A percentile compares a stretch with the other conserved stretches of the same genome.
These are phyloP conservation scores for Plebejus argus DNA, from an alignment of 2,888 invertebrate species.

Conservation along the genomic window DNA sequence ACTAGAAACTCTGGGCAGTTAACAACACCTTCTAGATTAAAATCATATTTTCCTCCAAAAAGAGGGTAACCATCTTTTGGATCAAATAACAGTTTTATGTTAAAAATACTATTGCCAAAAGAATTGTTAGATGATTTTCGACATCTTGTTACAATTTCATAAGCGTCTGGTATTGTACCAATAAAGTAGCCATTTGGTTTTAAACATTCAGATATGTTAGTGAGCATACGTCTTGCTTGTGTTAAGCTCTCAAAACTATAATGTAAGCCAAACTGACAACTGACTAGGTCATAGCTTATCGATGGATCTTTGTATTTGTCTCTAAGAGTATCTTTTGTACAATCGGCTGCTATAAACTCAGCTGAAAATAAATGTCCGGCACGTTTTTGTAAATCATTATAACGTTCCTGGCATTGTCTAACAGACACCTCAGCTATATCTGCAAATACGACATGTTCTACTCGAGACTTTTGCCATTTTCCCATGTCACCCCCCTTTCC, in stretches of 20 bases:
- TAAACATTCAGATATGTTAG: slow-evolving; percentile 94
- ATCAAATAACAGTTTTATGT: slow-evolving; percentile 86
- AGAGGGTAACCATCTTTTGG: slow-evolving; percentile 85
- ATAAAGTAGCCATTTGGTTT: slow-evolving; percentile 96
- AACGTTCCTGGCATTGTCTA: slow-evolving; percentile 93
- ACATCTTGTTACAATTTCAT: slow-evolving; percentile 91
- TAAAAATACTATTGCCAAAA: slow-evolving; percentile 91
- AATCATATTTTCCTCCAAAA: slow-evolving; percentile 98
- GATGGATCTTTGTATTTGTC: slow-evolving; percentile 89
- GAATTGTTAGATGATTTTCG: slow-evolving; percentile 78
- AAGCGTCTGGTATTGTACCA: slow-evolving; percentile 97
- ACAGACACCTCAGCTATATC: slow-evolving; percentile 97
- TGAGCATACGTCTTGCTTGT: slow-evolving; percentile 95
- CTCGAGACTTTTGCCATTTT: slow-evolving; percentile 95
- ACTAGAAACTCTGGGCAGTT: slow-evolving; percentile 99
- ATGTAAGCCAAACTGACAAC: slow-evolving; percentile 99
- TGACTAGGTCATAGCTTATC: slow-evolving; percentile 92
- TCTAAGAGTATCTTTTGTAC: slow-evolving; percentile 90
- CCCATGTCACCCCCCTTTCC: slow-evolving; percentile 99
- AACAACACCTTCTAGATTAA: slow-evolving; percentile 96
- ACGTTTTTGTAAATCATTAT: slow-evolving; percentile 83
- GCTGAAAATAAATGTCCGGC: slow-evolving; percentile 85
- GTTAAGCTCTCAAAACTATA: slow-evolving; percentile 95
- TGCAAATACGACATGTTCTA: slow-evolving; percentile 91
- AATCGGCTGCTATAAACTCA: slow-evolving; percentile 95